Conservation (phyloP, 2,113 vertebrate species). For the Prionailurus viverrinus region DNA sequence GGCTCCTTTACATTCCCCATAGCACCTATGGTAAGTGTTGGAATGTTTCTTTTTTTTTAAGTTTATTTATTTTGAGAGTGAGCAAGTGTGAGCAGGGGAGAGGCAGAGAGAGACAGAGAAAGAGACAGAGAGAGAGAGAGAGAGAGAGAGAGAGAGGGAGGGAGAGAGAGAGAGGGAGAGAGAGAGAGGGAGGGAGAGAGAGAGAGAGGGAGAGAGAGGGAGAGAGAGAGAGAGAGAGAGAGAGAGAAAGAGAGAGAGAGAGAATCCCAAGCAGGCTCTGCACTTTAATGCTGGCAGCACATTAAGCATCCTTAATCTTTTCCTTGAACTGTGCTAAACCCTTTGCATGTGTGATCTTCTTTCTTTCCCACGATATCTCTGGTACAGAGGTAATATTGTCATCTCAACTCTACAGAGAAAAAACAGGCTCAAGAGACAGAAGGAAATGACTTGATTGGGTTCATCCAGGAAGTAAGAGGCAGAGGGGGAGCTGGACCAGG, state of each 20-base stretch:
- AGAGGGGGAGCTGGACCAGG: neutral
- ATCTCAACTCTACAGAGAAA: neutral
- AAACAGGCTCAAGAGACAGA: neutral
- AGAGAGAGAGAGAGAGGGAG: too few relatives aligned
- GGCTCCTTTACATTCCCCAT: accelerated
- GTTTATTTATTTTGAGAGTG: too few relatives aligned
- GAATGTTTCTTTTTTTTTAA: neutral
- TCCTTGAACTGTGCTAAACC: neutral
- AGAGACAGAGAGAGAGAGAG: too few relatives aligned
- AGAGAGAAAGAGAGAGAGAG: too few relatives aligned
- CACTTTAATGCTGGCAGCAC: too few relatives aligned
- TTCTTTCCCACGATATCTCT: neutral
- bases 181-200: too few relatives aligned
- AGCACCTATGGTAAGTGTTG: neutral
- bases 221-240: too few relatives aligned
- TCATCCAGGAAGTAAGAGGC: neutral
- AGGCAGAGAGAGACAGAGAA: too few relatives aligned
- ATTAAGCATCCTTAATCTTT: neutral
- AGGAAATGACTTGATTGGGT: neutral
- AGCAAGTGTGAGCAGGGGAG: too few relatives aligned
- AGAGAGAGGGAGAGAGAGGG: accelerated
- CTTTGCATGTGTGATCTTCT: neutral
- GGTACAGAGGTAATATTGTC: neutral
- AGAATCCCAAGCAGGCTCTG: too few relatives aligned
- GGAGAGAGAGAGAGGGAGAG: too few relatives aligned